Evolutionary conservation across 53 echinoderm and acorn worm species (phyloP), one percentile per base, ranked within the genome.

Genomic region (Paracentrotus lividus): DNA sequence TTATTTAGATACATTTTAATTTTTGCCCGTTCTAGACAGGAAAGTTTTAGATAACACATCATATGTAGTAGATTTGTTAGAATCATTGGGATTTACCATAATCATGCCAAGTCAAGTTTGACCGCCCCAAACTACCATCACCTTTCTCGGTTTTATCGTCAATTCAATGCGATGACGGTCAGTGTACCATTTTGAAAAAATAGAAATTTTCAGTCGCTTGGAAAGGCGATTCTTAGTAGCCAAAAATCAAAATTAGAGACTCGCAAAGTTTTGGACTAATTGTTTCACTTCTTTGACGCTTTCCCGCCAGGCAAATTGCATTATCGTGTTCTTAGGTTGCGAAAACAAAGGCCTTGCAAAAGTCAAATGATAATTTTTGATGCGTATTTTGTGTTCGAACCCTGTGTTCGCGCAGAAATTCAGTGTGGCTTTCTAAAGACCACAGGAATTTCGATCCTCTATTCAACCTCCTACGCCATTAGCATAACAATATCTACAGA

Each of bases 401-500:
- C 51, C 51, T 51, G 51, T 51, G 51, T 51, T 51, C 51, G 51
- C 51, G 12, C 51, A 51, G 51, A 51, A 51, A 51, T 51, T 51
- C 51, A 51, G 7, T 51, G 51, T 51, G 51, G 51, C 51, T 51
- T 51, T 51, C 51, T 51, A 51, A 51, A 51, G 51, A 8, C 51
- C 51, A 51, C 7, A 59, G 51, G 51, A 51, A 51, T 81, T 81
- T 23, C 27, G 44, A 81, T 45, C 45, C 76, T 49, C 57, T 69
- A 94, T 94, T 56, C 86, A 94, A 54, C 16, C 33, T 40, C 92
- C 88, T 36, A 33, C 92, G n/a, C n/a, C 7, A 85, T 87, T 43
- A 85, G 85, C 49, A 66, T 94, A 31, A 92, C 92, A 85, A n/a
- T n/a, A n/a, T n/a, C n/a, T n/a, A n/a, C n/a, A n/a, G n/a, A n/a